Evolutionary conservation across 2,888 invertebrate genomes (phyloP).

Genomic region (Lithophane socia): DNA sequence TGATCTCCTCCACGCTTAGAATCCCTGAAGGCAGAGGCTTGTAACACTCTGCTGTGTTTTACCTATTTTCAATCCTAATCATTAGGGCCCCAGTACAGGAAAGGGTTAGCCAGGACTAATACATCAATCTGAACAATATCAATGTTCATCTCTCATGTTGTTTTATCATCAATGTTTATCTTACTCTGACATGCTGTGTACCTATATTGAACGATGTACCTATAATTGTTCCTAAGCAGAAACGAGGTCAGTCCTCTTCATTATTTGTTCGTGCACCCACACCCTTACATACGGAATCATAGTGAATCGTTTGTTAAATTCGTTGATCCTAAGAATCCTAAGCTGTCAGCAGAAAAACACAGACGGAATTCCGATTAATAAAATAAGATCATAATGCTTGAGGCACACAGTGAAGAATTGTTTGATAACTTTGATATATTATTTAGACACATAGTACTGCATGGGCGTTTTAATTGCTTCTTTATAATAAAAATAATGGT

Average conservation of each 20-base stretch:
- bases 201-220: neutral
- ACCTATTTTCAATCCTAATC: neutral
- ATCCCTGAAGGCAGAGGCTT: neutral
- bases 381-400: constrained; percentile 34
- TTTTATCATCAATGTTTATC: neutral
- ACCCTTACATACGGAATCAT: constrained; percentile 1
- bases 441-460: constrained; percentile 30
- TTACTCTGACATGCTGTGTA: neutral
- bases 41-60: neutral
- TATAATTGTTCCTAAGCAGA: neutral
- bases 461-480: constrained; percentile 62
- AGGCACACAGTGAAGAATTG: constrained; percentile 32
- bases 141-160: no score
- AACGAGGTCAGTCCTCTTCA: neutral
- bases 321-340: constrained; percentile 13
- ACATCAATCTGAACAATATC: no score
- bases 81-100: neutral
- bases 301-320: constrained; percentile 20
- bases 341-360: constrained; percentile 10
- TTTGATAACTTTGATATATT: constrained; percentile 36
- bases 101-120: neutral
- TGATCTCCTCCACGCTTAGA: constrained; percentile 35
- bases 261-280: constrained; percentile 14
- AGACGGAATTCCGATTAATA: constrained; percentile 27
- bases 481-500: constrained; percentile 52